Evolutionary conservation across 2,888 invertebrate genomes (phyloP).

Genomic region (Andricus curvator): DNA sequence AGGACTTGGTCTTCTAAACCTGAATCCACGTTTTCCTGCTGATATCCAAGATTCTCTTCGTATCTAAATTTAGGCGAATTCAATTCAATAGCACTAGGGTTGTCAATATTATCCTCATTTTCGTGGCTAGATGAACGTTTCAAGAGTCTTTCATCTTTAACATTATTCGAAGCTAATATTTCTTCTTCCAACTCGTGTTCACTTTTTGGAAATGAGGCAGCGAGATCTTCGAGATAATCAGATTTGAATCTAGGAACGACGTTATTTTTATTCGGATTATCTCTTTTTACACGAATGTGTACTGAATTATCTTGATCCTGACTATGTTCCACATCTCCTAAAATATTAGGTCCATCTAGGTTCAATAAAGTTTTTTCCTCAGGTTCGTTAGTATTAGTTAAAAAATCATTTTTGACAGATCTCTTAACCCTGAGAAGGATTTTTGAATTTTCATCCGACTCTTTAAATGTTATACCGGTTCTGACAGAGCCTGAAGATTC

Average conservation of each 20-base stretch:
- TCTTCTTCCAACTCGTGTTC: slow-evolving; percentile 1
- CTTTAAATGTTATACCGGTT: not conserved
- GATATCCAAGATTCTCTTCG: not conserved
- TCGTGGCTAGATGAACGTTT: slow-evolving; percentile 11
- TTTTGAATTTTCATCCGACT: not conserved
- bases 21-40: not conserved
- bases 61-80: not conserved
- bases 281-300: slow-evolving; percentile 28
- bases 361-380: not conserved
- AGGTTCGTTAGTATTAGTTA: not conserved
- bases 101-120: not conserved
- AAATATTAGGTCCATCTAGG: not conserved
- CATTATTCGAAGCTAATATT: not conserved
- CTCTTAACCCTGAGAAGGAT: not conserved
- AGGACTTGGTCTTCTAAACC: not conserved
- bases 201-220: slow-evolving; percentile 36
- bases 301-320: not conserved
- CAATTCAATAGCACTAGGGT: not conserved
- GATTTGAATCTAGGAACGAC: not conserved
- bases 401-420: not conserved
- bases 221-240: slow-evolving; percentile 13
- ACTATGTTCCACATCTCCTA: not conserved
- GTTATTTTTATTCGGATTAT: slow-evolving; percentile 9
- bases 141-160: not conserved
- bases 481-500: not conserved